Evolutionary conservation across 2,797 vertebrate species (phyloP).

Genomic region (Hoplostethus mediterraneus): DNA sequence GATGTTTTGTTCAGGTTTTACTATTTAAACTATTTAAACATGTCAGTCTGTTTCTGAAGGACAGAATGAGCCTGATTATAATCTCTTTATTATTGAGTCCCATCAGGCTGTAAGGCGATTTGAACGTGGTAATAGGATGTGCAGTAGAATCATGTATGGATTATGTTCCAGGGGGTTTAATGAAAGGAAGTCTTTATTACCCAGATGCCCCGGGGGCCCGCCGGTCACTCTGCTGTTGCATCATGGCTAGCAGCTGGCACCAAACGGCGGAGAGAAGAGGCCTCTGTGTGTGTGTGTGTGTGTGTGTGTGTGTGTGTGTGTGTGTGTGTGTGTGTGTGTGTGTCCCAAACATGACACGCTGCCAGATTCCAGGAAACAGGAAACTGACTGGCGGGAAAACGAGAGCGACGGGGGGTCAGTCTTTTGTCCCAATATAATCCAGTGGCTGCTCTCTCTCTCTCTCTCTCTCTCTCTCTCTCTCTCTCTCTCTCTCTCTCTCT

Average conservation of each 20-base stretch:
- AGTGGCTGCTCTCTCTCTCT: slow-evolving; percentile 41
- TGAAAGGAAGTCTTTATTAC: slow-evolving; percentile 74
- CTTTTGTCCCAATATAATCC: slow-evolving; percentile 77
- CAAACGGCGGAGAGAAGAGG: slow-evolving; percentile 35
- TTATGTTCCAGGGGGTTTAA: slow-evolving; percentile 65
- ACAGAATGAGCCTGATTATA: slow-evolving; percentile 34
- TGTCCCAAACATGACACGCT: slow-evolving; percentile 33
- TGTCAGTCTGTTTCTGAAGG: not conserved
- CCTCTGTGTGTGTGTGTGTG: slow-evolving; percentile 27
- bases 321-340: slow-evolving; percentile 27
- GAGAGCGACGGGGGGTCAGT: slow-evolving; percentile 57
- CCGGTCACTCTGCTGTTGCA: slow-evolving; percentile 64
- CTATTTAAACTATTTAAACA: too few relatives aligned
- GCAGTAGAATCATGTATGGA: slow-evolving; percentile 59
- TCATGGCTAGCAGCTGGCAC: slow-evolving; percentile 74
- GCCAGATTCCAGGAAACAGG: slow-evolving; percentile 78
- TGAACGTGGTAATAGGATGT: slow-evolving; percentile 21
- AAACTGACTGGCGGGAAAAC: slow-evolving; percentile 78
- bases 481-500: slow-evolving; percentile 23
- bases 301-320: slow-evolving; percentile 27
- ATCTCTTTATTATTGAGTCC: slow-evolving; percentile 56
- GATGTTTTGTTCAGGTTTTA: too few relatives aligned
- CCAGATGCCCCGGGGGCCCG: slow-evolving; percentile 54
- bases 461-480: not conserved
- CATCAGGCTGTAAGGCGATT: slow-evolving; percentile 65